phyloP scores from a whole-genome alignment of 2,797 vertebrate species.

The Brachyalestes nurse region DNA sequence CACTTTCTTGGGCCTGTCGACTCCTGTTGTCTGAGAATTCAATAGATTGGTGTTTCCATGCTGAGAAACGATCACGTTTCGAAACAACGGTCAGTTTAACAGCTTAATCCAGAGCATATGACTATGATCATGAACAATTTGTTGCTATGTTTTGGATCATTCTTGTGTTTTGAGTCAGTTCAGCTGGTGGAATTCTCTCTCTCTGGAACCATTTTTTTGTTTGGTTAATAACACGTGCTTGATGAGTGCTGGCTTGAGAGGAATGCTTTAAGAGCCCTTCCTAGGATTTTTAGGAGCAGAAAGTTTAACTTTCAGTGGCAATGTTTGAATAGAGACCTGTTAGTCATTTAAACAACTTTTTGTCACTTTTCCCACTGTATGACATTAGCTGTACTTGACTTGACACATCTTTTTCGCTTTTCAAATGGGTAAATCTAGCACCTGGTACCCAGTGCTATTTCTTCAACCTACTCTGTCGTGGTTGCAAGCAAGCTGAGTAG shows the following conservation, averaged over 20 bases:
- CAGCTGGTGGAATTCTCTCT: not conserved
- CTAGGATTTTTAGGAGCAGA: not conserved
- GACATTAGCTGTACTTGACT: not conserved
- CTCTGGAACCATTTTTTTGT: not conserved
- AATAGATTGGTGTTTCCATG: not conserved
- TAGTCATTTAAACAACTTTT: conserved; percentile 4
- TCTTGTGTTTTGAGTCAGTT: not conserved
- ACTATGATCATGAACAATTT: not conserved
- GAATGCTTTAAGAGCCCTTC: not conserved
- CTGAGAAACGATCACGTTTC: not conserved
- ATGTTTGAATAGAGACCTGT: not conserved
- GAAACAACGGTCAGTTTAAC: not conserved
- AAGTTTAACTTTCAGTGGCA: not conserved
- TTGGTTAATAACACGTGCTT: not conserved
- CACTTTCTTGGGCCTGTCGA: conserved; percentile 8
- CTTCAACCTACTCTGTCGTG: too few species aligned
- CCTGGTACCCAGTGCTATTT: too few species aligned
- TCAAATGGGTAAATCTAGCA: too few species aligned
- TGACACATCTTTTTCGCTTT: too few species aligned
- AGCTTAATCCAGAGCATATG: conserved; percentile 8
- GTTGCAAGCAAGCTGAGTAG: too few species aligned
- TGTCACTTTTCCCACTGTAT: not conserved
- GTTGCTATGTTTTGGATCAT: not conserved
- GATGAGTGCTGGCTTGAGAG: not conserved
- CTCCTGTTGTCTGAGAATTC: not conserved